These are phyloP conservation scores for Diadema setosum DNA, from an alignment of 35 echinoderm and acorn worm genomes.

Conservation along the genomic window DNA sequence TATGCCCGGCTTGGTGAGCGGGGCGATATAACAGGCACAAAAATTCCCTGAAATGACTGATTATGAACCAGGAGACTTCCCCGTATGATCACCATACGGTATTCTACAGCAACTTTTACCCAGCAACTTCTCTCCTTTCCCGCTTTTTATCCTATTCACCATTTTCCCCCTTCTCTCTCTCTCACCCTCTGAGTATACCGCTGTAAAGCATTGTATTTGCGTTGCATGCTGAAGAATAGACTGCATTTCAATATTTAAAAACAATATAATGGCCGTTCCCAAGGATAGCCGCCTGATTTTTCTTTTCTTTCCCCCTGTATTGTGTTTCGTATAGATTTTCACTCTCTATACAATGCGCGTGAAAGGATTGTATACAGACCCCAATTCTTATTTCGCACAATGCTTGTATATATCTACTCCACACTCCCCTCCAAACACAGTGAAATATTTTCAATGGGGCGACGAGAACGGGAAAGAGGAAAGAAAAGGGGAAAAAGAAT, in stretches of 20 bases:
- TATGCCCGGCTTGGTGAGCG: too few relatives aligned
- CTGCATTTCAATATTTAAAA: constrained; percentile 31
- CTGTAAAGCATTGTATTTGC: neutral
- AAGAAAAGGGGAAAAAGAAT: neutral
- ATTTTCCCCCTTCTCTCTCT: neutral
- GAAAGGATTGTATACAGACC: constrained; percentile 17
- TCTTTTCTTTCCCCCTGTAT: constrained; percentile 19
- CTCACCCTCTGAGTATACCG: too few relatives aligned
- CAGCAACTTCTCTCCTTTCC: neutral
- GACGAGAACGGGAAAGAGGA: neutral
- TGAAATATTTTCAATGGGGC: constrained; percentile 10
- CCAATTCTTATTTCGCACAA: constrained; percentile 32
- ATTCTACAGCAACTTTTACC: neutral
- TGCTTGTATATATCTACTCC: constrained; percentile 6
- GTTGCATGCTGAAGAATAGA: constrained; percentile 3
- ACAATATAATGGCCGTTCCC: constrained; percentile 17
- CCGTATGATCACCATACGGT: too few relatives aligned
- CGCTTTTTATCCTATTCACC: neutral
- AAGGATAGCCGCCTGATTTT: neutral
- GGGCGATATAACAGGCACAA: too few relatives aligned
- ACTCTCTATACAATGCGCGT: neutral
- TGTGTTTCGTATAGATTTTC: constrained; percentile 33
- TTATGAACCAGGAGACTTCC: too few relatives aligned
- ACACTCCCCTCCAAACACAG: constrained; percentile 12
- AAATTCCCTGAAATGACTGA: too few relatives aligned